A percentile compares a stretch with the other conserved stretches of the same genome.
Conservation (phyloP, 2,888 invertebrate species). For the Sminthurinus aureus region DNA sequence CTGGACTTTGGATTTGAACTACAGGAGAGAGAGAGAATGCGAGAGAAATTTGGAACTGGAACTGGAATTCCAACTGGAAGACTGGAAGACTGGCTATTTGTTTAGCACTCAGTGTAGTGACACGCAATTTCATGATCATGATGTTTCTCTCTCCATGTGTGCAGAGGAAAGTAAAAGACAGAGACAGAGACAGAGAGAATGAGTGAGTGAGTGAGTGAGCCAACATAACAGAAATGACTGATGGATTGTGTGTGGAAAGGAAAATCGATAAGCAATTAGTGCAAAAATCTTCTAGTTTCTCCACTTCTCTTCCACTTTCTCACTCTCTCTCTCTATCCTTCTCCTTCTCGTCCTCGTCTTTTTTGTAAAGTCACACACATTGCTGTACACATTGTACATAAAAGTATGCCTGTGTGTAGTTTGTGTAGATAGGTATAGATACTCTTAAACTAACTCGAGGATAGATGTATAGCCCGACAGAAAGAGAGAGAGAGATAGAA, state of each 20-base stretch:
- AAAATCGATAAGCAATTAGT: constrained; percentile 59
- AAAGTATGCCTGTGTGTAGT: no score
- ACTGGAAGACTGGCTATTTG: constrained; percentile 25
- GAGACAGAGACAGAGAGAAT: no score
- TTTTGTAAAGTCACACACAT: constrained; percentile 22
- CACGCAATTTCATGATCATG: constrained; percentile 36
- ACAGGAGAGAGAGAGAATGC: not conserved
- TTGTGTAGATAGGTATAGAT: no score
- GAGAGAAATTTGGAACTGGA: not conserved
- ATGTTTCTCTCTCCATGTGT: constrained; percentile 7
- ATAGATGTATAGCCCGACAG: no score
- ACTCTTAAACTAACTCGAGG: no score
- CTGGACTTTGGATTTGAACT: no score
- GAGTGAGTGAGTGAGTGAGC: not conserved
- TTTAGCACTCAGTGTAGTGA: constrained; percentile 33
- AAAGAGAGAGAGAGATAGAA: no score
- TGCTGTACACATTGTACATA: no score
- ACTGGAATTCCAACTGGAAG: not conserved
- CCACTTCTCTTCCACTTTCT: constrained; percentile 48
- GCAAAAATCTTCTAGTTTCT: constrained; percentile 47
- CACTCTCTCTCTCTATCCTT: constrained; percentile 35
- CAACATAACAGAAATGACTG: constrained; percentile 52
- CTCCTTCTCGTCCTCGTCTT: not conserved
- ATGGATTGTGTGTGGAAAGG: constrained; percentile 53
- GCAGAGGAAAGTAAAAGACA: not conserved